Evolutionary conservation across 2,113 vertebrate species (phyloP).

Genomic region (Pontoporia blainvillei): DNA sequence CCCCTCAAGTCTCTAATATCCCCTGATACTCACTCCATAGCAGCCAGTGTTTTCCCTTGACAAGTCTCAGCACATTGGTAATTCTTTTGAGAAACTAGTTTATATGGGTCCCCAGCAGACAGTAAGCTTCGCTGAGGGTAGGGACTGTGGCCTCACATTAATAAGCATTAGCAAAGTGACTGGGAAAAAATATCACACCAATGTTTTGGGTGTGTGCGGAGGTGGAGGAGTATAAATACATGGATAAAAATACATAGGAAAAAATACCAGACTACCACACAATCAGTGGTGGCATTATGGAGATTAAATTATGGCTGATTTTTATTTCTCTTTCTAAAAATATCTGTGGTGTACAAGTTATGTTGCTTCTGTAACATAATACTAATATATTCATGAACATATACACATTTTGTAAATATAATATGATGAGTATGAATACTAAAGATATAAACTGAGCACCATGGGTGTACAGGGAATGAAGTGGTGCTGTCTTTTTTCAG

Average conservation of each 20-base stretch:
- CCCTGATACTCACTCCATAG: background rate
- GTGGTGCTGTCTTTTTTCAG: background rate
- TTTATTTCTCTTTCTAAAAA: slow-evolving; percentile 20
- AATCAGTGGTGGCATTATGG: background rate
- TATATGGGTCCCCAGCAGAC: background rate
- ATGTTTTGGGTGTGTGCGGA: background rate
- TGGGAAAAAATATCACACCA: background rate
- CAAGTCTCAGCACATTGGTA: background rate
- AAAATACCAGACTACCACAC: background rate
- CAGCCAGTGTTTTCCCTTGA: background rate
- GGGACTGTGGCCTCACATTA: background rate
- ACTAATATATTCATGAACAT: background rate
- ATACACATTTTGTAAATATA: background rate
- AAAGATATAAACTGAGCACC: background rate
- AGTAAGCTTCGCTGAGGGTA: background rate
- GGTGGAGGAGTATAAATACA: background rate
- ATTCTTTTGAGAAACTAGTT: background rate
- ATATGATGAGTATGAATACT: background rate
- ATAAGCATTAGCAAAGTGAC: background rate
- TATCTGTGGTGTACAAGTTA: background rate
- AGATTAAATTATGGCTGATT: background rate
- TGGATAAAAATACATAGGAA: background rate
- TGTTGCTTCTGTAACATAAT: background rate
- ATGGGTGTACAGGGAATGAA: background rate
- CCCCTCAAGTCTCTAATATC: background rate